A percentile compares a stretch with the other conserved stretches of the same genome.
Conservation (phyloP, 2,797 vertebrate species). For the Pterois miles region DNA sequence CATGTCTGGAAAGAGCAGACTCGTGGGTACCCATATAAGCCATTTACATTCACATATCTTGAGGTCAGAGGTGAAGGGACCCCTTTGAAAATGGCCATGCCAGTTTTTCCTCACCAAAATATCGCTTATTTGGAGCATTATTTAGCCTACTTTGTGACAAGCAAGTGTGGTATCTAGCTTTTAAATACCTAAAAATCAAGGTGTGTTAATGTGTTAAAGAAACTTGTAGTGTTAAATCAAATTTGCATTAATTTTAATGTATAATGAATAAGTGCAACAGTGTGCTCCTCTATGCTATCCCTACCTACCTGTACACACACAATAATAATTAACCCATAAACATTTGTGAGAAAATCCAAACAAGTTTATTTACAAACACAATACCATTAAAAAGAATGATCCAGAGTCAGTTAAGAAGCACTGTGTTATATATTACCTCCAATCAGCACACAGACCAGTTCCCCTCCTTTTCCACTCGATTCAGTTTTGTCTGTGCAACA, state of each 20-base stretch:
- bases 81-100: too few relatives aligned
- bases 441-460: conserved; percentile 30
- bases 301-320: background rate
- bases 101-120: too few relatives aligned
- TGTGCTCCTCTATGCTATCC: background rate
- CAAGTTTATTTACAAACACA: conserved; percentile 84
- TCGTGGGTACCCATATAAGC: too few relatives aligned
- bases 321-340: conserved; percentile 2
- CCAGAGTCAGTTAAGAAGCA: conserved; percentile 69
- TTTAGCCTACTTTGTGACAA: too few relatives aligned
- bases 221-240: too few relatives aligned
- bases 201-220: too few relatives aligned
- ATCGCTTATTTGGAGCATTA: too few relatives aligned
- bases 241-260: background rate
- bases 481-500: conserved; percentile 41
- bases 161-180: too few relatives aligned
- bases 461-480: conserved; percentile 20
- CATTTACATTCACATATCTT: too few relatives aligned
- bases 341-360: conserved; percentile 75
- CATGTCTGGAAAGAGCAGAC: too few relatives aligned
- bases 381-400: conserved; percentile 73
- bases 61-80: too few relatives aligned
- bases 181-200: too few relatives aligned
- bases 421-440: conserved; percentile 46
- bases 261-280: background rate